These are phyloP conservation scores for Frankliniella intonsa DNA, from an alignment of 2,888 invertebrate genomes.

Conservation along the genomic window DNA sequence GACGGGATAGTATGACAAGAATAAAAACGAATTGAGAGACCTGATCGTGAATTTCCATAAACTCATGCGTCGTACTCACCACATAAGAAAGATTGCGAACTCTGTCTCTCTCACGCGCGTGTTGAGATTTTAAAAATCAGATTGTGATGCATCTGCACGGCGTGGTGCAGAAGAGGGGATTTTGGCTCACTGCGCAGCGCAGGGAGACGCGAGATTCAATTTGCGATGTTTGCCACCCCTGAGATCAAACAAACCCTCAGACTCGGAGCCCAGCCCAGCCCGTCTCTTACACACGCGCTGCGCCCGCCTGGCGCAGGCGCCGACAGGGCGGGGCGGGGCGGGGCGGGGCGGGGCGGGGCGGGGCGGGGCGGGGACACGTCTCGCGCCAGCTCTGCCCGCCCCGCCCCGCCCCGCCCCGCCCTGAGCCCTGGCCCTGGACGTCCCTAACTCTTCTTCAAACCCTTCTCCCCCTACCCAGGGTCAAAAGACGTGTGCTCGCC, in stretches of 20 bases:
- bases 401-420: too few species aligned
- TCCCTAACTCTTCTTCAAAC: background rate
- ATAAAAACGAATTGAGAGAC: background rate
- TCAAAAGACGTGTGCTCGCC: background rate
- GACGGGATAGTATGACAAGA: background rate
- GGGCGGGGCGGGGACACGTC: too few species aligned
- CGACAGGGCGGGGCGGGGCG: too few species aligned
- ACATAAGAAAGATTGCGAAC: background rate
- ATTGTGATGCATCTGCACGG: background rate
- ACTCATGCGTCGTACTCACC: background rate
- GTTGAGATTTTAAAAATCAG: background rate
- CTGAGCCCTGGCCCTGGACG: background rate
- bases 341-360: too few species aligned
- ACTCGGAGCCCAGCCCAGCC: background rate
- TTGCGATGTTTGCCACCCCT: background rate
- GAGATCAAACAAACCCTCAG: background rate
- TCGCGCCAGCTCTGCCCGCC: background rate
- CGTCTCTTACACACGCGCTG: background rate
- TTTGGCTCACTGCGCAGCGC: background rate
- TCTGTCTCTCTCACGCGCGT: too few species aligned
- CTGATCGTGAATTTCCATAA: background rate
- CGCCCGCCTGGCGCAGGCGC: too few species aligned
- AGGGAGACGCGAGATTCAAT: background rate
- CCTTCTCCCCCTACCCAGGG: background rate
- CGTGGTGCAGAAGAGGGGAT: too few species aligned